These are phyloP conservation scores for Yponomeuta plumbellus DNA, from an alignment of 2,888 invertebrate genomes.

Conservation along the genomic window DNA sequence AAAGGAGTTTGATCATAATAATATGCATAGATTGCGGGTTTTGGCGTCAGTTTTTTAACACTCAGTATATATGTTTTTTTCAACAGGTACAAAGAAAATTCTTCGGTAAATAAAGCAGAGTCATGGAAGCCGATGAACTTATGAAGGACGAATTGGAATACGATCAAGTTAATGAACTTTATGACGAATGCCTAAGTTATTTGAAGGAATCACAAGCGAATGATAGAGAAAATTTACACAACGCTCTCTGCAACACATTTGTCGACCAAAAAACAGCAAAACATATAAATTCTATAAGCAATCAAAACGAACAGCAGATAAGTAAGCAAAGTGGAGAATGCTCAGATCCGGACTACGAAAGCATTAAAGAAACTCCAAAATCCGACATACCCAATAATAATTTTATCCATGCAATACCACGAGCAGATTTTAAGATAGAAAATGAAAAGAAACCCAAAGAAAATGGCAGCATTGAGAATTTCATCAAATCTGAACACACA, in stretches of 20 bases:
- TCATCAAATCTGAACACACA: constrained; percentile 1
- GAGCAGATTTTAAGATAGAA: constrained; percentile 42
- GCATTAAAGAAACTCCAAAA: constrained; percentile 24
- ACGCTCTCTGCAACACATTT: not conserved
- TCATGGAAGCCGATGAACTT: constrained; percentile 4
- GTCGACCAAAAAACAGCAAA: not conserved
- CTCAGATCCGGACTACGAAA: not conserved
- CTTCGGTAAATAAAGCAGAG: not conserved
- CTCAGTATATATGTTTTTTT: too few species aligned
- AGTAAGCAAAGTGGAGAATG: not conserved
- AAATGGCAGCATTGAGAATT: not conserved
- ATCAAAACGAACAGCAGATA: not conserved
- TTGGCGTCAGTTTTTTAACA: too few species aligned
- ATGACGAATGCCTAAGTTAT: constrained; percentile 61
- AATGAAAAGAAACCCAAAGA: constrained; percentile 40
- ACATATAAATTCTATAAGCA: not conserved
- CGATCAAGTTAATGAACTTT: constrained; percentile 51
- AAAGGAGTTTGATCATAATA: too few species aligned
- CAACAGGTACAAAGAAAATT: too few species aligned
- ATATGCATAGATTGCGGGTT: too few species aligned
- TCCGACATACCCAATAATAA: constrained; percentile 22
- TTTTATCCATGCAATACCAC: constrained; percentile 24
- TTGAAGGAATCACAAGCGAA: constrained; percentile 31
- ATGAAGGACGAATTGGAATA: constrained; percentile 34
- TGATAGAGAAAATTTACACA: not conserved